These are phyloP conservation scores for Otocyon megalotis DNA, from an alignment of 2,113 vertebrate species.

Conservation along the genomic window DNA sequence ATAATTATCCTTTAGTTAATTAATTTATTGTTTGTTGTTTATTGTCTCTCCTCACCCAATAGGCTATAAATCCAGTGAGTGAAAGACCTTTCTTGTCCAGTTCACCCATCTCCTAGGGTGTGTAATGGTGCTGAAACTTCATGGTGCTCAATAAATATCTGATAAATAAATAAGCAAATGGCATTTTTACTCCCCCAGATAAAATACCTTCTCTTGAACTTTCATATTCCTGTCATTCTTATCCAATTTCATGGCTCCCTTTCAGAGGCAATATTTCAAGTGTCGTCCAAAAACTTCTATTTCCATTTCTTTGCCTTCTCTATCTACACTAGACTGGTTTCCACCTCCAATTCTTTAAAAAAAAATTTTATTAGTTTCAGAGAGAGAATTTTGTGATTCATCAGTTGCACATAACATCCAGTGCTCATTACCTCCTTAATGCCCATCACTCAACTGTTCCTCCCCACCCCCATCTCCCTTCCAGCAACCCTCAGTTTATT, in stretches of 20 bases:
- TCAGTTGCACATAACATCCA: background rate
- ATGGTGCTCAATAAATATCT: background rate
- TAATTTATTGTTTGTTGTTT: background rate
- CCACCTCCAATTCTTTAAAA: background rate
- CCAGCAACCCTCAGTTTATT: background rate
- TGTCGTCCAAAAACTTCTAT: background rate
- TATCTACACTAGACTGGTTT: background rate
- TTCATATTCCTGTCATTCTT: background rate
- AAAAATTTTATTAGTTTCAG: background rate
- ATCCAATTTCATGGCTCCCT: background rate
- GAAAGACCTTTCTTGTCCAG: background rate
- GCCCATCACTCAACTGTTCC: background rate
- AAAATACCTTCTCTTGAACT: background rate
- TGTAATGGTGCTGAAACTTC: background rate
- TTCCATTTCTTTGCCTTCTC: background rate
- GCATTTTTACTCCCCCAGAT: background rate
- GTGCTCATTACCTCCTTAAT: background rate
- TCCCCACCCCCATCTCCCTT: background rate
- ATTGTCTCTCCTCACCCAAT: background rate
- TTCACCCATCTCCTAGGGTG: background rate
- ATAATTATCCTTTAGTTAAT: background rate
- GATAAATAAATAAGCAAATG: background rate
- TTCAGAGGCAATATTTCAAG: background rate
- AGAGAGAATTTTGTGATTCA: background rate
- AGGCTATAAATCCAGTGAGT: background rate